Evolutionary conservation across 1,140 invertebrate species (phyloP), one percentile per base, ranked within the genome.

Genomic region (Ceratina calcarata): DNA sequence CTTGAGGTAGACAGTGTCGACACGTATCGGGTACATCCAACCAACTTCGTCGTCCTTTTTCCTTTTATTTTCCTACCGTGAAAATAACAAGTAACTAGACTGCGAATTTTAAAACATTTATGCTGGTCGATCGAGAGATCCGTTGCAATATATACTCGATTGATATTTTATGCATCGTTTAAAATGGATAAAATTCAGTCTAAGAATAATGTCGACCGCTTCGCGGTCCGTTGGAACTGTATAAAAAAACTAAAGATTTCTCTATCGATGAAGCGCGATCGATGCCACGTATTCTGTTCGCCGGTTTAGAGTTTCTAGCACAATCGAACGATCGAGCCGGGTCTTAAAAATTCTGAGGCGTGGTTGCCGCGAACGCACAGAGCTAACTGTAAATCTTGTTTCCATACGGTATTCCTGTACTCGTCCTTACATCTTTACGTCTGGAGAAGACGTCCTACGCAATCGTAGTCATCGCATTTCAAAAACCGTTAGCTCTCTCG

Each of bases 371-470:
- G 22, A 13, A 73, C 58, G 65, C 64, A 22, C 7, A 73, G 57
- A 15, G 49, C 10, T 83, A 84, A 84, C 82, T 75, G 82, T 84
- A 83, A 83, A 79, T 57, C 61, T 49, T 55, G 69, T 66, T 57
- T 66, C 70, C 76, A 53, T 18, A 20, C 20, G 7, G 12, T 51
- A 27, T 22, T 68, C 7, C 37, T 10, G 3, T 24, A 61, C 62
- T 77, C 79, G 68, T 67, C 78, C 27, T 67, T n/a, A 66, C 61
- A 24, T 68, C 51, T 55, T 45, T 10, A 45, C 15, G 18, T 61
- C 53, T n/a, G 57, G 53, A 20, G 45, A 69, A 73, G 74, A 82
- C 45, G 24, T 60, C 3, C 27, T 65, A 58, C 64, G 73, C 66
- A 12, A 13, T 20, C 1, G 32, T 16, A 15, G 16, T 27, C 45